Percentiles rank a stretch among this genome's conserved stretches.
These are phyloP conservation scores for Galemys pyrenaicus DNA, from an alignment of 2,113 vertebrate genomes.

Conservation along the genomic window DNA sequence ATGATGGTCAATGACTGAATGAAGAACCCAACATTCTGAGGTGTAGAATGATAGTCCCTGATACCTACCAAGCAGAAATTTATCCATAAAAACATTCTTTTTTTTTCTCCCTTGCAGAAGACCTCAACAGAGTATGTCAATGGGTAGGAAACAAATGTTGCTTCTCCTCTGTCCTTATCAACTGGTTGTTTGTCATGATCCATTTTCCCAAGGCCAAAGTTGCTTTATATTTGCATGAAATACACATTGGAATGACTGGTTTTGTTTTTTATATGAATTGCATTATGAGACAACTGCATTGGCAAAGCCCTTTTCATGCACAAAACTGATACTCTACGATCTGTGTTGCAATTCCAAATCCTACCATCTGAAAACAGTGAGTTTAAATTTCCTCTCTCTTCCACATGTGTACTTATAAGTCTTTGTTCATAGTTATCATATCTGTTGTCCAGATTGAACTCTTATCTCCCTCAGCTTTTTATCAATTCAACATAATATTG, in stretches of 20 bases:
- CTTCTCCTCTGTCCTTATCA: not conserved
- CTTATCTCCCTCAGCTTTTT: not conserved
- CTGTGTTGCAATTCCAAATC: not conserved
- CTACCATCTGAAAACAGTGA: not conserved
- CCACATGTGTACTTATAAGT: not conserved
- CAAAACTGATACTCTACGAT: not conserved
- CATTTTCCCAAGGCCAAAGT: not conserved
- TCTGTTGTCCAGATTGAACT: not conserved
- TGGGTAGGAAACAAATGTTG: not conserved
- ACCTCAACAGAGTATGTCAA: not conserved
- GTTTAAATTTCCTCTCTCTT: not conserved
- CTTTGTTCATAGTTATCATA: not conserved
- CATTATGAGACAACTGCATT: not conserved
- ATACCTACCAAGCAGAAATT: not conserved
- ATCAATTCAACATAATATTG: not conserved
- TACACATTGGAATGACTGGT: not conserved
- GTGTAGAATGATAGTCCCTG: slow-evolving; percentile 5
- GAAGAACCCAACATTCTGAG: not conserved
- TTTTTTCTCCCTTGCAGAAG: not conserved
- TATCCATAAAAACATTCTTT: not conserved
- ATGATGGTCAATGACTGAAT: not conserved
- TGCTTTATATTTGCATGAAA: not conserved
- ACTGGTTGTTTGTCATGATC: not conserved
- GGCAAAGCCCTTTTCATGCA: not conserved
- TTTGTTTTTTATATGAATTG: not conserved